phyloP scores from a whole-genome alignment of 1,140 invertebrate genomes.

The Phymastichus coffea region DNA sequence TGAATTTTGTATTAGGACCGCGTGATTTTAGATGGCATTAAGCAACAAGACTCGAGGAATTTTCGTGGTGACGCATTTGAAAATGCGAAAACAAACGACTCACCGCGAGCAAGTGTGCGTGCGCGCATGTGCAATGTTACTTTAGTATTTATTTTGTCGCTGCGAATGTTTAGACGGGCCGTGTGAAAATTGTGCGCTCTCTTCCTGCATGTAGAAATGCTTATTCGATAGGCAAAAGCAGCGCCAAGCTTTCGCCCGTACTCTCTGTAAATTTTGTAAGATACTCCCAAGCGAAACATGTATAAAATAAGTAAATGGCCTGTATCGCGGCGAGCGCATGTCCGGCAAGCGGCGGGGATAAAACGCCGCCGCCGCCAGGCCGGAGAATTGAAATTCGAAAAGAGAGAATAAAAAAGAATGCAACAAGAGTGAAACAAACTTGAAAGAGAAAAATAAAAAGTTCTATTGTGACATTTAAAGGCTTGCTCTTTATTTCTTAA shows the following conservation, averaged over 20 bases:
- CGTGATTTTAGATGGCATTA: constrained; percentile 24
- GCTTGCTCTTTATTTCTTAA: constrained; percentile 30
- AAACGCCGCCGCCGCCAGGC: background rate
- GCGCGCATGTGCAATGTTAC: constrained; percentile 14
- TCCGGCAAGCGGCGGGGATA: background rate
- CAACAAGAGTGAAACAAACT: constrained; percentile 2
- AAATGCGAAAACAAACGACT: constrained; percentile 36
- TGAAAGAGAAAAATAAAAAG: constrained; percentile 27
- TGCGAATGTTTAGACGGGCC: constrained; percentile 8
- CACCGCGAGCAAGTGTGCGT: constrained; percentile 25
- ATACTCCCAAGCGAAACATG: constrained; percentile 16
- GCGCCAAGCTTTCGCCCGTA: background rate
- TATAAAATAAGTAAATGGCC: constrained; percentile 14
- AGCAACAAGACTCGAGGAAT: constrained; percentile 11
- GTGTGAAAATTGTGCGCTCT: constrained; percentile 17
- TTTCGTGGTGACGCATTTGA: constrained; percentile 27
- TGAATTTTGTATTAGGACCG: constrained; percentile 30
- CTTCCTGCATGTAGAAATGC: too few species aligned
- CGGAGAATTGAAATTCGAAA: constrained; percentile 9
- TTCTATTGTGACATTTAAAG: constrained; percentile 33
- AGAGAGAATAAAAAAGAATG: background rate
- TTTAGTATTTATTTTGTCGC: constrained; percentile 25
- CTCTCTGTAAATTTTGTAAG: constrained; percentile 28
- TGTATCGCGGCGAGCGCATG: too few species aligned
- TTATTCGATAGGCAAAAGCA: too few species aligned